These are phyloP conservation scores for Ophthalmotilapia sp. DNA, from an alignment of 2,113 vertebrate species.

Conservation along the genomic window DNA sequence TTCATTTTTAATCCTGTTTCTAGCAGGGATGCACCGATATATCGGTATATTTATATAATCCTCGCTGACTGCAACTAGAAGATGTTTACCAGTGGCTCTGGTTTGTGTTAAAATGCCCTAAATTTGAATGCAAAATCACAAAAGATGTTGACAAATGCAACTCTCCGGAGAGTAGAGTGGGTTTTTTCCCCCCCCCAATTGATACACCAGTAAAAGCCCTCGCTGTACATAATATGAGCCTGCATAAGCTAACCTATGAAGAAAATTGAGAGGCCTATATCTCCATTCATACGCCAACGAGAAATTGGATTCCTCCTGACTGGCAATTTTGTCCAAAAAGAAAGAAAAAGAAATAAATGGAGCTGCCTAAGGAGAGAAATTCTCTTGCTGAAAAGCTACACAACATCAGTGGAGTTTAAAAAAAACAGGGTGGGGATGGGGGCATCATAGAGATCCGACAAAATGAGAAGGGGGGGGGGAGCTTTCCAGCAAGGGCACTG, in stretches of 20 bases:
- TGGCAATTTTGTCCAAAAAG: background rate
- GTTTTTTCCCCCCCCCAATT: background rate
- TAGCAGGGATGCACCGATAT: background rate
- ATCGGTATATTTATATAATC: background rate
- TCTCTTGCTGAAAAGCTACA: background rate
- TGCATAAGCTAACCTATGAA: slow-evolving; percentile 1
- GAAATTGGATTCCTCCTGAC: slow-evolving; percentile 3
- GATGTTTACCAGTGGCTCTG: background rate
- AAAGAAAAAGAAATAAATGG: slow-evolving; percentile 1
- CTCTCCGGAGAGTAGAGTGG: background rate
- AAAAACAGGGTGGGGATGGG: background rate
- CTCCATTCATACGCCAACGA: background rate
- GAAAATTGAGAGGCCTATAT: background rate
- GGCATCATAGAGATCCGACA: background rate
- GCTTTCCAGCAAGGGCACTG: background rate
- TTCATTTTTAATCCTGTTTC: background rate
- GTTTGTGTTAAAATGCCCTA: background rate
- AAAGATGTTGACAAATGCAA: background rate
- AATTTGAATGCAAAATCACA: background rate
- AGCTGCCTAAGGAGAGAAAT: background rate
- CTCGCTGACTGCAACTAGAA: background rate
- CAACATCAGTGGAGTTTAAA: background rate
- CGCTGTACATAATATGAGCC: background rate
- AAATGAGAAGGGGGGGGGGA: background rate
- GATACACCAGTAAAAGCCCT: slow-evolving; percentile 1